These are phyloP conservation scores for Microctonus hyperodae DNA, from an alignment of 2,888 invertebrate species.

Conservation along the genomic window DNA sequence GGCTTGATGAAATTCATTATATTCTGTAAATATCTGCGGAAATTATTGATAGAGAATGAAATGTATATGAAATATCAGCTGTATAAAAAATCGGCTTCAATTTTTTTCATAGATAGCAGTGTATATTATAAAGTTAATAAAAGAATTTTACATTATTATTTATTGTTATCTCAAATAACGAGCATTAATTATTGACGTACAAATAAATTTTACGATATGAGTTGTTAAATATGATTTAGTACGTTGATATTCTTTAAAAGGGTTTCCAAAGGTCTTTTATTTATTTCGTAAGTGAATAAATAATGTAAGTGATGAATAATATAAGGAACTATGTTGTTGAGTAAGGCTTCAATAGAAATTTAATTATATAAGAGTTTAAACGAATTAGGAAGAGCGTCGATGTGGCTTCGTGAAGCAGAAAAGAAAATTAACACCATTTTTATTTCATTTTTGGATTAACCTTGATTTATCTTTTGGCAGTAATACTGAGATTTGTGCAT, in stretches of 20 bases:
- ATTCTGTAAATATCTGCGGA: conserved; percentile 20
- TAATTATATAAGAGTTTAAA: conserved; percentile 38
- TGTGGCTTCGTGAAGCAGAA: conserved; percentile 33
- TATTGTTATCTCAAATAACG: background rate
- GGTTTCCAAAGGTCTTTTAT: background rate
- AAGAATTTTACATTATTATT: no score
- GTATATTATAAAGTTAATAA: no score
- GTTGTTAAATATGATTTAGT: background rate
- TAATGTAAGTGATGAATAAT: background rate
- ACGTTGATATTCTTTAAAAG: background rate
- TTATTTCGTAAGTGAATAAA: background rate
- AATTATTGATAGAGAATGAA: background rate
- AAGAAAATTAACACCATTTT: conserved; percentile 2
- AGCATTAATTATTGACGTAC: background rate
- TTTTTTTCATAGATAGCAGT: no score
- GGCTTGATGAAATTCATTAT: conserved; percentile 13
- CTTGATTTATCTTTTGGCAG: background rate
- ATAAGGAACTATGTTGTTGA: background rate
- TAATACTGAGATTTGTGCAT: background rate
- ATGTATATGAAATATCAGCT: background rate
- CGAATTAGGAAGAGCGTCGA: conserved; percentile 34
- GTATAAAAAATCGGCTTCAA: no score
- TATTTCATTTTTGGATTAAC: background rate
- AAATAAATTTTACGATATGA: background rate
- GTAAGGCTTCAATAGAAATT: conserved; percentile 35